Evolutionary conservation across 92 coral and sea anemone genomes (phyloP).

Genomic region (Plumapathes pennacea): DNA sequence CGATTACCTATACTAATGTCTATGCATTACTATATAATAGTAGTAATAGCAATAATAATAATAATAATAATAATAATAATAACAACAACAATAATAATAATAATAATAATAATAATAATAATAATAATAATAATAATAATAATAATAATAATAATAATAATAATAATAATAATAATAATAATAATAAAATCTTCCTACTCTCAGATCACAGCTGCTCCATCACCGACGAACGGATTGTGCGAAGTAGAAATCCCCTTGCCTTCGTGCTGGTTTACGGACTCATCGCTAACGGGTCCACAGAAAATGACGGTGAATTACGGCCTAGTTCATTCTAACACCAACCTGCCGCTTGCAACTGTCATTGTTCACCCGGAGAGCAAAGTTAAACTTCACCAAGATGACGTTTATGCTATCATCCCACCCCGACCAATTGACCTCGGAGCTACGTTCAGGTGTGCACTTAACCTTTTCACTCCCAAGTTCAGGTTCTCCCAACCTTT

Average conservation of each 20-base stretch:
- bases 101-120: no score
- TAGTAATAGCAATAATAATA: no score
- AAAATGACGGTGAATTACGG: slow-evolving; percentile 31
- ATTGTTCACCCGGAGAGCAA: slow-evolving; percentile 30
- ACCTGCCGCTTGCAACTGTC: slow-evolving; percentile 24
- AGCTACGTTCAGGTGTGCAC: slow-evolving; percentile 13
- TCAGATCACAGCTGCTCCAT: slow-evolving; percentile 14
- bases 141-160: no score
- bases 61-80: no score
- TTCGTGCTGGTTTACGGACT: slow-evolving; percentile 20
- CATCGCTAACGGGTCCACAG: slow-evolving; percentile 18
- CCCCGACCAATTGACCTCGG: slow-evolving; percentile 34
- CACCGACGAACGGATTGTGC: slow-evolving; percentile 22
- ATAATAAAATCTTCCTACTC: no score
- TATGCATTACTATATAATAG: no score
- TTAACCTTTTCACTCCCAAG: no score
- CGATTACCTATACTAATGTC: no score
- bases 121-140: no score
- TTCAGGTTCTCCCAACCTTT: no score
- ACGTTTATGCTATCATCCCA: slow-evolving; percentile 45
- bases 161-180: no score
- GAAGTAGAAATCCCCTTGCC: slow-evolving; percentile 35
- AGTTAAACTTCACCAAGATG: slow-evolving; percentile 18
- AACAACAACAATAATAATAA: no score
- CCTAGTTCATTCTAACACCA: slow-evolving; percentile 17